Evolutionary conservation across 35 echinoderm and acorn worm genomes (phyloP).

Genomic region (Patiria miniata): DNA sequence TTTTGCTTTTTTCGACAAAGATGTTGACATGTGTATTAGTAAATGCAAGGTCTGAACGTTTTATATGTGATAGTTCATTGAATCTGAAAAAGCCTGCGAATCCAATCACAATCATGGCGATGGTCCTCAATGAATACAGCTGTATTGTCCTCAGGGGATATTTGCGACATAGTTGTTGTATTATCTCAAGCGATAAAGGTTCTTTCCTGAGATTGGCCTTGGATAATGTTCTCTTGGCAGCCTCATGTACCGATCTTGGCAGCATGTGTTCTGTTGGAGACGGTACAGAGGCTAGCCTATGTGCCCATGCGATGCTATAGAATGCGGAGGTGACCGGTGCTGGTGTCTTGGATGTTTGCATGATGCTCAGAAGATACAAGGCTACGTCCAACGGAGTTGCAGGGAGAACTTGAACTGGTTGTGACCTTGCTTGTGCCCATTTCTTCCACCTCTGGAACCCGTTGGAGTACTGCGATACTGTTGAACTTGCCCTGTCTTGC

Average conservation of each 20-base stretch:
- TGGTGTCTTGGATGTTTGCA: not conserved
- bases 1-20: not conserved
- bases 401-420: not conserved
- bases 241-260: not conserved
- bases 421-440: not conserved
- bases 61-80: not conserved
- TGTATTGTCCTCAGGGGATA: not conserved
- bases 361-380: not conserved
- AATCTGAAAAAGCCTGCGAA: not conserved
- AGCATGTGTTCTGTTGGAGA: conserved; percentile 11
- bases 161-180: not conserved
- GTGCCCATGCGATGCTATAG: conserved; percentile 25
- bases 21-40: not conserved
- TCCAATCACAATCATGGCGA: not conserved
- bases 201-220: not conserved
- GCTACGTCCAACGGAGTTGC: not conserved
- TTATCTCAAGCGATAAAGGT: not conserved
- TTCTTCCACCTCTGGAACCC: not conserved
- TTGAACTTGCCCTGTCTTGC: not conserved
- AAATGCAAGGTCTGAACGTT: not conserved
- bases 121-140: not conserved
- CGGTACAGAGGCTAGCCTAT: not conserved
- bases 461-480: not conserved
- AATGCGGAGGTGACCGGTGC: not conserved
- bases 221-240: not conserved